Evolutionary conservation across 2,113 vertebrate genomes (phyloP), one percentile per base, ranked within the genome.

Genomic region (Pseudopipra pipra): DNA sequence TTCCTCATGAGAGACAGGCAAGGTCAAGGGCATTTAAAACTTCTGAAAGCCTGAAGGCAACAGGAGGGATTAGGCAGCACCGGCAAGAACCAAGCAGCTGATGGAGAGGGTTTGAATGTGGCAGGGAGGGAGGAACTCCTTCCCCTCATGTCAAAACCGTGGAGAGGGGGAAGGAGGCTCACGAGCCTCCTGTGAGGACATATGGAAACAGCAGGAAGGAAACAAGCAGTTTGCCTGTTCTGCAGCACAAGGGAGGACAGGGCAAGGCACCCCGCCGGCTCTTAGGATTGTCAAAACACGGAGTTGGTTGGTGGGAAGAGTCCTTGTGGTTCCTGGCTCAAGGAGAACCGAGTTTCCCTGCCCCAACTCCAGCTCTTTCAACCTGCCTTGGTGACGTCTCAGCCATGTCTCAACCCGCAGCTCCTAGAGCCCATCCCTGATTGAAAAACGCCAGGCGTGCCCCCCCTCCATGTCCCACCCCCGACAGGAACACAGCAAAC

Each of bases 281-380:
- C 85, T 74, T 73, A 74, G 92, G 98, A 98, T 98, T 98, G 98
- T 98, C 98, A 44, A 97, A 61, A 98, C 94, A 98, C 12, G 4
- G 94, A 87, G 95, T 22, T 92, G 47, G 27, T 39, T 71, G 56
- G 44, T 51, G 86, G 85, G 65, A n/a, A 52, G 43, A 73, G 78
- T 35, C 76, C 71, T 20, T 5, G 23, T 4, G 59, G 89, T 8
- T 43, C 35, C 68, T 5, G 71, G 51, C 14, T 46, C 4, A 3
- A 75, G 78, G 25, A 80, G 78, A 87, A 66, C 35, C 63, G 9
- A 17, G 24, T 33, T 9, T 51, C 79, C 72, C 47, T 15, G 30
- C 71, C 93, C 78, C 68, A 49, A 8, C 44, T 77, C 66, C 43
- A 10, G 89, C 67, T 75, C 83, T 19, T 61, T 61, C 93, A 61